Conservation (phyloP, 2,113 vertebrate species). For the Cyprinodon variegatus region DNA sequence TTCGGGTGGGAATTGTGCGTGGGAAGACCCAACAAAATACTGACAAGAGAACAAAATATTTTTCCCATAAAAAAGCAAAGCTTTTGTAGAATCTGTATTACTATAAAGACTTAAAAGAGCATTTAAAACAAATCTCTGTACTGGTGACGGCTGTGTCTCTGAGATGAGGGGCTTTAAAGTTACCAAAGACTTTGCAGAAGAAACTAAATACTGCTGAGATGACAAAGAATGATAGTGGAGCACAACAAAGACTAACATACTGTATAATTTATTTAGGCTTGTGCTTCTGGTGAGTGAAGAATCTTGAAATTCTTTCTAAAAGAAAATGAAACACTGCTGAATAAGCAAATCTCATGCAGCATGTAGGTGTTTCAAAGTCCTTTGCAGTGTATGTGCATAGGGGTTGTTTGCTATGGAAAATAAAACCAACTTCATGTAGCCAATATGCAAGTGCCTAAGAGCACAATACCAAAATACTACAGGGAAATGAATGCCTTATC, state of each 20-base stretch:
- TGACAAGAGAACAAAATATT: conserved; percentile 16
- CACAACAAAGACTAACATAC: conserved; percentile 72
- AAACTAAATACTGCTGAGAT: conserved; percentile 72
- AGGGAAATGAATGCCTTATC: conserved; percentile 67
- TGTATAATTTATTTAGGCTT: conserved; percentile 77
- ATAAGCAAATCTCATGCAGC: conserved; percentile 77
- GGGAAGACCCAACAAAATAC: not conserved
- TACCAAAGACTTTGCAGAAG: conserved; percentile 74
- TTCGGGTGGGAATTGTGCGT: not conserved
- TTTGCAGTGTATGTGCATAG: conserved; percentile 69
- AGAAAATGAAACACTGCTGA: conserved; percentile 72
- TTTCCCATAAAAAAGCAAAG: conserved; percentile 1
- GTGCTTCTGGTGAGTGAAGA: conserved; percentile 71
- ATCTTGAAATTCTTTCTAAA: conserved; percentile 69
- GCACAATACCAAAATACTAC: conserved; percentile 73
- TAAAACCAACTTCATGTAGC: conserved; percentile 70
- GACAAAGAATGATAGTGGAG: conserved; percentile 69
- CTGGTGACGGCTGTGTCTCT: conserved; percentile 27
- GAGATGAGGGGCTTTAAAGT: conserved; percentile 67
- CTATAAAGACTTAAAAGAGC: conserved; percentile 41
- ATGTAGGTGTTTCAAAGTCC: conserved; percentile 73
- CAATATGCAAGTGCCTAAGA: conserved; percentile 65
- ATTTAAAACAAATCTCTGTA: conserved; percentile 44
- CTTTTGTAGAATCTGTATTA: conserved; percentile 22
- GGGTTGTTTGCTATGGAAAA: conserved; percentile 75